A percentile compares a stretch with the other conserved stretches of the same genome.
Evolutionary conservation across 2,888 invertebrate genomes (phyloP).

Genomic region (Noctuana brunneofusca): DNA sequence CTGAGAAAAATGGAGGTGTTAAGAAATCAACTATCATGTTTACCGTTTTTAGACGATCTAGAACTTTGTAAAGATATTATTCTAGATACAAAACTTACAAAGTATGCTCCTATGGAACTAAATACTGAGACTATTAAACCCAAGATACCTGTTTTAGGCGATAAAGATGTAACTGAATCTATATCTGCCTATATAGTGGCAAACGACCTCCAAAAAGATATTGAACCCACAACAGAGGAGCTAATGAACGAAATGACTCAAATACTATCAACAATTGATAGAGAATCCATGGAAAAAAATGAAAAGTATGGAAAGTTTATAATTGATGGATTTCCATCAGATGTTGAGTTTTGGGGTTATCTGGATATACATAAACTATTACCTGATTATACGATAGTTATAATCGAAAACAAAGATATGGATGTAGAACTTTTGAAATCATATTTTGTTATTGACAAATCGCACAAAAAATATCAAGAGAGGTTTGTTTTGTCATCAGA

Average conservation of each 20-base stretch:
- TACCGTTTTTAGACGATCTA: conserved; percentile 61
- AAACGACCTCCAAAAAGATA: conserved; percentile 69
- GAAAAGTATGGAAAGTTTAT: conserved; percentile 80
- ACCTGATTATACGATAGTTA: conserved; percentile 81
- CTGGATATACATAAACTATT: conserved; percentile 67
- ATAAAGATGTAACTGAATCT: conserved; percentile 69
- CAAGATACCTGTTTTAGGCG: conserved; percentile 66
- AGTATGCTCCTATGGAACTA: conserved; percentile 68
- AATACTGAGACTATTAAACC: conserved; percentile 51
- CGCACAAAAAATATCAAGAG: conserved; percentile 56
- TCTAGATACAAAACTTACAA: conserved; percentile 44
- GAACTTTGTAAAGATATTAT: conserved; percentile 51
- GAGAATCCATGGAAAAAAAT: conserved; percentile 49
- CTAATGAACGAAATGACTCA: conserved; percentile 64
- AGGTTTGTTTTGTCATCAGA: conserved; percentile 57
- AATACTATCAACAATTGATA: conserved; percentile 63
- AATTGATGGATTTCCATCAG: conserved; percentile 82
- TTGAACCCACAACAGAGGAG: conserved; percentile 69
- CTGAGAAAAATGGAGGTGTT: conserved; percentile 44
- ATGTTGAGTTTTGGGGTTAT: conserved; percentile 73
- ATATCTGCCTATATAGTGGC: conserved; percentile 60
- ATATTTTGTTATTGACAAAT: conserved; percentile 60
- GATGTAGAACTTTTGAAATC: conserved; percentile 56
- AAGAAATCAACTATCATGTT: conserved; percentile 46
- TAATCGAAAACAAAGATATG: conserved; percentile 78